These are phyloP conservation scores for Ophion ellenae DNA, from an alignment of 2,888 invertebrate species.

Conservation along the genomic window DNA sequence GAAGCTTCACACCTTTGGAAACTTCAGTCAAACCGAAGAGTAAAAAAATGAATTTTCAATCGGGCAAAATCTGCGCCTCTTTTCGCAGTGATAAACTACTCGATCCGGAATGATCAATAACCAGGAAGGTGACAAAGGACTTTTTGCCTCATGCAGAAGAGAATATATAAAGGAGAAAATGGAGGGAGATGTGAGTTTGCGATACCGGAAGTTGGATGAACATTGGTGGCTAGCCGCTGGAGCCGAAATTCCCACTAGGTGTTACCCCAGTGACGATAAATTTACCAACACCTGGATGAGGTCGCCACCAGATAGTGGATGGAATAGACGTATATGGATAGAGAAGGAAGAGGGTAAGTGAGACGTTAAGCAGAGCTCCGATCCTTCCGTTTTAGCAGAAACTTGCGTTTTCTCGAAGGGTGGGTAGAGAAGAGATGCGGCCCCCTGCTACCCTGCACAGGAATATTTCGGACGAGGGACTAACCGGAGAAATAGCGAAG, in stretches of 20 bases:
- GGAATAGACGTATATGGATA: conserved; percentile 19
- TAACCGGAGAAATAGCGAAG: not conserved
- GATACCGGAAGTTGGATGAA: conserved; percentile 37
- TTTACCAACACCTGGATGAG: conserved; percentile 41
- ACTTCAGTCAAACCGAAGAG: not conserved
- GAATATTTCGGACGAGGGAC: conserved; percentile 12
- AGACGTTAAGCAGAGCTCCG: conserved; percentile 33
- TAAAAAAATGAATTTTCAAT: not conserved
- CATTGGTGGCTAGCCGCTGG: conserved; percentile 42
- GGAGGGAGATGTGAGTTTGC: conserved; percentile 13
- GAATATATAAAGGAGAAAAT: conserved; percentile 8
- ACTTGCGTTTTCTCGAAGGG: conserved; percentile 6
- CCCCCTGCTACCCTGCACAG: conserved; percentile 19
- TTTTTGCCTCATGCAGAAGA: not conserved
- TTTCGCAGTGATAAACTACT: not conserved
- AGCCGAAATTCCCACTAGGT: conserved; percentile 40
- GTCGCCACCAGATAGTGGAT: conserved; percentile 17
- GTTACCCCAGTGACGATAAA: conserved; percentile 50
- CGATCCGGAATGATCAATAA: not conserved
- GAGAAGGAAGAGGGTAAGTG: conserved; percentile 25
- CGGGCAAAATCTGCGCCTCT: not conserved
- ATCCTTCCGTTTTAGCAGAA: conserved; percentile 31
- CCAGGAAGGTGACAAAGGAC: not conserved
- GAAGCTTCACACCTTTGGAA: not conserved
- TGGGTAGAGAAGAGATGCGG: conserved; percentile 15